Base-by-base conservation (phyloP, 2,888 invertebrate genomes). In the Caenorhabditis sinica region DNA sequence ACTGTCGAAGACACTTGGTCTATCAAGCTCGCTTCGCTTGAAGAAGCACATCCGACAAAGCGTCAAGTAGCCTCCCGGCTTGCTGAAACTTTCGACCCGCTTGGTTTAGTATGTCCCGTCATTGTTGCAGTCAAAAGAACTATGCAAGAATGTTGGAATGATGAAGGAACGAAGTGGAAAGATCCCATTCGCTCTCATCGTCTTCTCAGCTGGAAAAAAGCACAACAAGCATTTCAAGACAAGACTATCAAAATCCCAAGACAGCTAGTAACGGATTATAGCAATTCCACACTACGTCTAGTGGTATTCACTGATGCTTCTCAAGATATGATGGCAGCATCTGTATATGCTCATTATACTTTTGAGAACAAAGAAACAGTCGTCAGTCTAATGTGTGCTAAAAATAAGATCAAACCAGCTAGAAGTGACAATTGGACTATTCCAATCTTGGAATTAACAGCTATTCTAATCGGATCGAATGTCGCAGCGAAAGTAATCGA, bases 221-320 rank as follows among this genome's bases (percentile, higher is more conserved):
- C 17, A 11, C 45, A 45, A 17, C 15, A 45, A 45, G 15, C 15
- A 6, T 15, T 45, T 13, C 45, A 13, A 15, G 15, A 45, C 17
- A 15, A 11, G 11, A 15, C 45, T 13, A 45, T 45, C 45, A 45
- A 4, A 13, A 17, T 45, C 15, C 45, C 45, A 6, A 6, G 45
- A 6, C 45, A 45, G 11, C 2, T 45, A 4, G 17, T 17, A 2
- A 45, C 45, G 17, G 11, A 45, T 45, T 36, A 36, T 9, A 9
- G 9, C 33, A 9, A 36, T 6, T 36, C 33, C 5, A 36, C 4
- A 9, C 33, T 45, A 2, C 45, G 45, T 8, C 45, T 63, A 17
- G n/a, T 63, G 2, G 40, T 63, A 5, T 63, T 63, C 36, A 6
- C 36, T 4, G 63, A 63, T 33, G 63, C 63, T 2, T 53, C 53